phyloP scores from a whole-genome alignment of 2,797 vertebrate genomes.

The Argya squamiceps region DNA sequence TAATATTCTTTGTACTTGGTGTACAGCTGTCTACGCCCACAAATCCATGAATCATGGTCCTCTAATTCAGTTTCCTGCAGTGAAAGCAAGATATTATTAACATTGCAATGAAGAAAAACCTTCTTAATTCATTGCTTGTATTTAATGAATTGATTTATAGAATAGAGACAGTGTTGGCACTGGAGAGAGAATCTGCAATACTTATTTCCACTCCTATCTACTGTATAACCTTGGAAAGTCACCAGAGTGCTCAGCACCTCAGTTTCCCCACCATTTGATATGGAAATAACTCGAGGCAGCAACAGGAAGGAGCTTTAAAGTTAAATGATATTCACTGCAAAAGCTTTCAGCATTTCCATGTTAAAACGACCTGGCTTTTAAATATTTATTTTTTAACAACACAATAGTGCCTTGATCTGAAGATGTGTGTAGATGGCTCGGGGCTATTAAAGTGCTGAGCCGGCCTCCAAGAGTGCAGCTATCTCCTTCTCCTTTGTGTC shows the following conservation, averaged over 20 bases:
- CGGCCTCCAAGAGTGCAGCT: background rate
- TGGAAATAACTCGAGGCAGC: background rate
- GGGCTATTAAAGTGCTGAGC: background rate
- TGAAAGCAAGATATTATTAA: background rate
- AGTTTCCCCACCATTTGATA: background rate
- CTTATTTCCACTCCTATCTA: background rate
- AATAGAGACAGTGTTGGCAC: background rate
- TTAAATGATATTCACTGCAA: background rate
- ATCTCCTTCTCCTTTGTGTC: background rate
- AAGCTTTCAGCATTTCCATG: conserved; percentile 23
- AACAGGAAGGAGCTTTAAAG: background rate
- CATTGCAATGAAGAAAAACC: background rate
- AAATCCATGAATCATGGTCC: background rate
- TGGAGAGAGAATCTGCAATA: background rate
- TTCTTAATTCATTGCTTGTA: background rate
- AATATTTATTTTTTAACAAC: conserved; percentile 38
- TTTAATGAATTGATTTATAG: background rate
- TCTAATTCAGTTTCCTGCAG: background rate
- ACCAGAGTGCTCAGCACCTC: background rate
- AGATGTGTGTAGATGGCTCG: background rate
- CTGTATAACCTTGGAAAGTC: background rate
- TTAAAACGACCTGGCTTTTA: background rate
- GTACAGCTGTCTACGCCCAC: conserved; percentile 27
- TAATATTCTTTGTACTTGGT: conserved; percentile 8
- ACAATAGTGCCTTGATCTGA: background rate